phyloP scores from a whole-genome alignment of 53 echinoderm and acorn worm genomes.

The Paelopatides confundens region DNA sequence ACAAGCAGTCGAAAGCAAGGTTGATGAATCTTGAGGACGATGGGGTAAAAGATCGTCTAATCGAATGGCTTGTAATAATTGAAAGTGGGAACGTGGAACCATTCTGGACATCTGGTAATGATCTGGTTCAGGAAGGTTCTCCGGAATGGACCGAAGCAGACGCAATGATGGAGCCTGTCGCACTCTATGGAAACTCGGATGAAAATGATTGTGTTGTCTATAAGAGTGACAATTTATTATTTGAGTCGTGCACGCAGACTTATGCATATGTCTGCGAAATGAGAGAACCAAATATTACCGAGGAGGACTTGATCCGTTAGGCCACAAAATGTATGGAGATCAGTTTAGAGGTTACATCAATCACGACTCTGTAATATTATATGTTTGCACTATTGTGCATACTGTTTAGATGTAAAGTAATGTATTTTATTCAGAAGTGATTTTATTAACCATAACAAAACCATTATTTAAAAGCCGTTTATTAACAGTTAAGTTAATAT shows the following conservation, averaged over 20 bases:
- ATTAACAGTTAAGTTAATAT: too few species aligned
- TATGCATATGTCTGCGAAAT: not conserved
- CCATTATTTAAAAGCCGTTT: too few species aligned
- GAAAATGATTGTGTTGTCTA: not conserved
- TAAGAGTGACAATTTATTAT: not conserved
- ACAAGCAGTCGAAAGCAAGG: not conserved
- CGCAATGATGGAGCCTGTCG: not conserved
- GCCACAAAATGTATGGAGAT: too few species aligned
- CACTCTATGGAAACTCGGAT: not conserved
- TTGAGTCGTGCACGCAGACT: not conserved
- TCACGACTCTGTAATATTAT: too few species aligned
- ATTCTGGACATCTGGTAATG: not conserved
- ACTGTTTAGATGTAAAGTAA: too few species aligned
- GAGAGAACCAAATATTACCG: not conserved
- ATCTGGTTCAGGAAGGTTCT: not conserved
- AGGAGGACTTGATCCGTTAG: conserved; percentile 4
- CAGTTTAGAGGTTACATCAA: too few species aligned
- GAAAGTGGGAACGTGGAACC: not conserved
- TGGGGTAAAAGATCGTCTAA: not conserved
- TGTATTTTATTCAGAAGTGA: too few species aligned
- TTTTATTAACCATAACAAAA: too few species aligned
- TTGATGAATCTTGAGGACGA: not conserved
- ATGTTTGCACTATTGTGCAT: too few species aligned
- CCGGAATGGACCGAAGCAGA: not conserved
- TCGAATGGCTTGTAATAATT: not conserved